Evolutionary conservation across 2,797 vertebrate genomes (phyloP), one percentile per base, ranked within the genome.

Genomic region (Odontamblyopus rebecca): DNA sequence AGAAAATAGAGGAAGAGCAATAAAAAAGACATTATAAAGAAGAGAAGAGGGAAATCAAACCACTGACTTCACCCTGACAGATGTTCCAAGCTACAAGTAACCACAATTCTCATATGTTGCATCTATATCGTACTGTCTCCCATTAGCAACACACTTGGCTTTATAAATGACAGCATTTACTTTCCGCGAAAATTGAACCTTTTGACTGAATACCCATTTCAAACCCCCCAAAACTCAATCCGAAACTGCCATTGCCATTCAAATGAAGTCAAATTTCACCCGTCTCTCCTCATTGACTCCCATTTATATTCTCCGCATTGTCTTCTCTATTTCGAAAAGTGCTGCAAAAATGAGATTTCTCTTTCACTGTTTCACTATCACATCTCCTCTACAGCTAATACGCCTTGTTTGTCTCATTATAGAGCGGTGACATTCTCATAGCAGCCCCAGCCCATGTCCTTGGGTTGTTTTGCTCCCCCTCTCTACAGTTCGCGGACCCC

Each of bases 331-430:
- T 75, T 16, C 56, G 29, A 64, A 74, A 79, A 35, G 7, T 2
- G 23, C 57, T 30, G 38, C 61, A 30, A 26, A 76, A 77, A 75
- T 67, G 29, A 74, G 82, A 83, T 50, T 26, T 48, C 18, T 70
- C 18, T 61, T 60, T 65, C 19, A 16, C 53, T 35, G 50, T 68
- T 50, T 71, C 16, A 71, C 56, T 48, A n/a, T 67, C 41, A 30
- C 30, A 27, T 71, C 75, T 80, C 80, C 66, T 84, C 68, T 68
- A 23, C 70, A 32, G 53, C 71, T 84, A 70, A 82, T 77, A 61
- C 26, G 44, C 44, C 74, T 78, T 81, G 76, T 83, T 80, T 82
- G 78, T 72, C 75, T 78, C 75, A 77, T 88, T 78, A 80, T 38
- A 23, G 67, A 82, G 63, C 66, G 65, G 71, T 68, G 75, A 78